phyloP scores from a whole-genome alignment of 2,888 invertebrate genomes.

The Taenaris catops region DNA sequence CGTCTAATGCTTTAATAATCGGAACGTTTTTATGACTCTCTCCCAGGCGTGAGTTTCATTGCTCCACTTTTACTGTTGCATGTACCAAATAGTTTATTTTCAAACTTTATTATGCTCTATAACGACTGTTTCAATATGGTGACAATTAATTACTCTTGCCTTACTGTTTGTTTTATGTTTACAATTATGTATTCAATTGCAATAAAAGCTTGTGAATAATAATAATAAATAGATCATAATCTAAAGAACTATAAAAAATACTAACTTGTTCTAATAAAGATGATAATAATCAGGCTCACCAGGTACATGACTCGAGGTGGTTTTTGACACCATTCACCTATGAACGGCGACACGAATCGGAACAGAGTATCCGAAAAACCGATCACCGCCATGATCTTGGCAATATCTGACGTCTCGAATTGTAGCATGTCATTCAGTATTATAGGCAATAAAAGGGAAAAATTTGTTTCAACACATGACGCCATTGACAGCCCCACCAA shows the following conservation, averaged over 20 bases:
- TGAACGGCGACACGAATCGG: constrained; percentile 82
- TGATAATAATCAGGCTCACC: constrained; percentile 78
- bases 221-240: not conserved
- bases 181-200: not conserved
- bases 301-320: constrained; percentile 83
- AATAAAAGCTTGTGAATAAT: not conserved
- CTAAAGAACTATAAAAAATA: too few relatives aligned
- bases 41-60: too few relatives aligned
- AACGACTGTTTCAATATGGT: too few relatives aligned
- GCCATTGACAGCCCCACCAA: constrained; percentile 84
- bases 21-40: too few relatives aligned
- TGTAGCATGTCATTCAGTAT: constrained; percentile 82
- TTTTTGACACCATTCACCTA: constrained; percentile 82
- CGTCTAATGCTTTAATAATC: too few relatives aligned
- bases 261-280: constrained; percentile 82
- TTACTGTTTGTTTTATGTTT: too few relatives aligned
- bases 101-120: too few relatives aligned
- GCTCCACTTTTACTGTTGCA: too few relatives aligned
- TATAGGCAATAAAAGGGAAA: constrained; percentile 83
- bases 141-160: too few relatives aligned
- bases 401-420: constrained; percentile 79
- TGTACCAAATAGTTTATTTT: too few relatives aligned
- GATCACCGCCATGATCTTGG: constrained; percentile 81
- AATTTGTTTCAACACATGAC: constrained; percentile 84
- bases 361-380: constrained; percentile 81